Evolutionary conservation across 2,113 vertebrate genomes (phyloP).

Genomic region (Nanorana parkeri): DNA sequence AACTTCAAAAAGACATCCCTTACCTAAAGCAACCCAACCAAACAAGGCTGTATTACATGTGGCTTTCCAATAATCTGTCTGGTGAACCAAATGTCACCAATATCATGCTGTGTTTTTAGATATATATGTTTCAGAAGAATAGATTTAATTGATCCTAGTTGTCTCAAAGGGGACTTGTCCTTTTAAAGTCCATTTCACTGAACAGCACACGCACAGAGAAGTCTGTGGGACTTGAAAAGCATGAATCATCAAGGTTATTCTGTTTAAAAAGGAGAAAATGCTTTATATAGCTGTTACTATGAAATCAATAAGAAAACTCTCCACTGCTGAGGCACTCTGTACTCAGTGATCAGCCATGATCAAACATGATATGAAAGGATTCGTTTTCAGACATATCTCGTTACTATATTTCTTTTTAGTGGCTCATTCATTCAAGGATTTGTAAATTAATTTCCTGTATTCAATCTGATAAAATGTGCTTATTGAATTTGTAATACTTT

Average conservation of each 20-base stretch:
- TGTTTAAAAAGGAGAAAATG: background rate
- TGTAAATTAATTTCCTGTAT: constrained; percentile 49
- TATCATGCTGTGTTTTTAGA: too few species aligned
- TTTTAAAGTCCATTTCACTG: too few species aligned
- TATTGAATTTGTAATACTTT: constrained; percentile 38
- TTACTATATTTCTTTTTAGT: constrained; percentile 25
- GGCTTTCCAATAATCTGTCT: too few species aligned
- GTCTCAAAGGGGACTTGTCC: too few species aligned
- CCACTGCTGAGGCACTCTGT: background rate
- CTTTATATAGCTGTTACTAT: background rate
- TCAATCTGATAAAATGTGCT: constrained; percentile 38
- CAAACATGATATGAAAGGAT: constrained; percentile 20
- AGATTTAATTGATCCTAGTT: too few species aligned
- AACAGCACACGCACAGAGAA: background rate
- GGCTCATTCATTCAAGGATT: constrained; percentile 20
- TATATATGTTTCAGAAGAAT: too few species aligned
- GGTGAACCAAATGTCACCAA: too few species aligned
- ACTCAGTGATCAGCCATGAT: constrained; percentile 10
- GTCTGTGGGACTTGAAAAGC: background rate
- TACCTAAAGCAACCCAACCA: too few species aligned
- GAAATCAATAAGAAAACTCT: background rate
- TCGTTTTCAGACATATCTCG: constrained; percentile 13
- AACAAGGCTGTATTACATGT: too few species aligned
- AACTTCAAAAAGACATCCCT: too few species aligned
- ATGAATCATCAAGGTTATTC: background rate